These are phyloP conservation scores for Halocynthia aurantium DNA, from an alignment of 23 tunicate species.

Conservation along the genomic window DNA sequence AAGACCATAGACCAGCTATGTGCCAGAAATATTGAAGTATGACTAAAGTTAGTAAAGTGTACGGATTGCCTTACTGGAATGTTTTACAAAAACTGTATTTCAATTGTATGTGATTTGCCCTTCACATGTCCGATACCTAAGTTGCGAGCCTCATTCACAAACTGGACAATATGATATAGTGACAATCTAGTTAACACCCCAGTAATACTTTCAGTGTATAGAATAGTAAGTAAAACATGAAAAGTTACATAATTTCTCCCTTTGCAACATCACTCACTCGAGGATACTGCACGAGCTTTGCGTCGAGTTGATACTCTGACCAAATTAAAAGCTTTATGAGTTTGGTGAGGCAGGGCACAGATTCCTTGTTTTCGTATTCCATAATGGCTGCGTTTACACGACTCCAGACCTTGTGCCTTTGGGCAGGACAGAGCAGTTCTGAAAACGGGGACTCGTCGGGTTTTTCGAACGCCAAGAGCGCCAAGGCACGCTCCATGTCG, in stretches of 20 bases:
- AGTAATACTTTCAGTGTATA: no score
- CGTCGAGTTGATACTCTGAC: conserved; percentile 86
- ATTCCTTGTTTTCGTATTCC: conserved; percentile 60
- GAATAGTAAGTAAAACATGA: neutral
- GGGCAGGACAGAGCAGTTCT: conserved; percentile 68
- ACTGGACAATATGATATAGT: no score
- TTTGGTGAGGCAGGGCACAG: conserved; percentile 56
- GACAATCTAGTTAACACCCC: no score
- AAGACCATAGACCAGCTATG: no score
- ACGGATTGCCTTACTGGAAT: no score
- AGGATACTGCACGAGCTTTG: conserved; percentile 53
- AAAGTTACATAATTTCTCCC: conserved; percentile 16
- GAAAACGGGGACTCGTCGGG: conserved; percentile 91
- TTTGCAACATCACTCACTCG: conserved; percentile 61
- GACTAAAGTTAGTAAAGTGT: no score
- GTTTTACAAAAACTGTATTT: no score
- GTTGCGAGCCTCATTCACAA: no score
- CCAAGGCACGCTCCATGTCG: conserved; percentile 86
- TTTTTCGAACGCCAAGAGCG: conserved; percentile 79
- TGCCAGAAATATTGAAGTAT: no score
- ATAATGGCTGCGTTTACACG: conserved; percentile 71
- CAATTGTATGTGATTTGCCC: no score
- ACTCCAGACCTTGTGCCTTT: conserved; percentile 94
- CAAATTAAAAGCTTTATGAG: conserved; percentile 61
- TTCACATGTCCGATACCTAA: no score